phyloP scores from a whole-genome alignment of 1,140 invertebrate genomes.

The Hylaeus anthracinus region DNA sequence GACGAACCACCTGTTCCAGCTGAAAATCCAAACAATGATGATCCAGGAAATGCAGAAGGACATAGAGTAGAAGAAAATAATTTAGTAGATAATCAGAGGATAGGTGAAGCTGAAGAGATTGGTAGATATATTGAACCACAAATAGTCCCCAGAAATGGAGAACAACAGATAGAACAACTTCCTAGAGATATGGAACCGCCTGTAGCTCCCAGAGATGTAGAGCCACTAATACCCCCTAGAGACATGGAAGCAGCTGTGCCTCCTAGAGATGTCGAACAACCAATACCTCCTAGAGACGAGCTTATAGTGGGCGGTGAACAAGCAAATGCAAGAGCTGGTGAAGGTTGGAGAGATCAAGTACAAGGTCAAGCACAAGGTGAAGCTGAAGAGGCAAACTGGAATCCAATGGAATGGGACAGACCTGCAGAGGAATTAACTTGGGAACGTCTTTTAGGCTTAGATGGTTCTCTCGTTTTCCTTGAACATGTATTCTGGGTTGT shows the following conservation, averaged over 20 bases:
- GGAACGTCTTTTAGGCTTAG: constrained; percentile 97
- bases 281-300: constrained; percentile 59
- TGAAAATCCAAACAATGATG: constrained; percentile 61
- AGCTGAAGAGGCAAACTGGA: constrained; percentile 96
- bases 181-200: not conserved
- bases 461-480: constrained; percentile 97
- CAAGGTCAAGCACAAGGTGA: constrained; percentile 80
- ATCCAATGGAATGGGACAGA: constrained; percentile 98
- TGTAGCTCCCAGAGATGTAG: constrained; percentile 24
- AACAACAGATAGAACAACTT: constrained; percentile 3
- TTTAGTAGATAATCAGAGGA: constrained; percentile 40
- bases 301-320: constrained; percentile 53
- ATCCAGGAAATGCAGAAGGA: constrained; percentile 25
- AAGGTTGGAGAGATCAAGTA: constrained; percentile 76
- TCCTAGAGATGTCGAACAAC: constrained; percentile 58
- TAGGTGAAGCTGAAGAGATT: constrained; percentile 42
- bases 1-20: constrained; percentile 68
- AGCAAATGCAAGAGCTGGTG: constrained; percentile 70
- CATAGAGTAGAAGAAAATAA: constrained; percentile 63
- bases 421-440: constrained; percentile 98
- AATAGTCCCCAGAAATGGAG: constrained; percentile 49
- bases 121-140: constrained; percentile 37
- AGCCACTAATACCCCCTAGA: constrained; percentile 40
- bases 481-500: constrained; percentile 99
- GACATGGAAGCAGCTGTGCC: constrained; percentile 26